Evolutionary conservation across 1,140 invertebrate species (phyloP), one percentile per base, ranked within the genome.

Genomic region (Lucilia cuprina): DNA sequence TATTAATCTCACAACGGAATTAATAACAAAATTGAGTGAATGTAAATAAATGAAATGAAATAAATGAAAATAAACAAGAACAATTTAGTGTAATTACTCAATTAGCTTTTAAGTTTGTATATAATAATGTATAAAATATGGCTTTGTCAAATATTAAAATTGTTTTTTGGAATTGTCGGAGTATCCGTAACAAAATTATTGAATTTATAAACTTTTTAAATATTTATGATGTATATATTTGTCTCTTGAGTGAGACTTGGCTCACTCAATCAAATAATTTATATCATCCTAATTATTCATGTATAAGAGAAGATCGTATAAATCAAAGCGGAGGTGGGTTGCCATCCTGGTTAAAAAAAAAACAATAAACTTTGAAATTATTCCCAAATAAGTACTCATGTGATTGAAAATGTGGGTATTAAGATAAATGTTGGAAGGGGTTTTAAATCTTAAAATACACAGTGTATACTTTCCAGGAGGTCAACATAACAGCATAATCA

Each of bases 51-150:
- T n/a, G n/a, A n/a, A n/a, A n/a, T n/a, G n/a, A n/a, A n/a, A n/a
- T n/a, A n/a, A n/a, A n/a, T n/a, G n/a, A n/a, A n/a, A 25, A n/a
- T 34, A 80, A 49, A 80, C 14, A 80, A 41, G 77, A 80, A 19
- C 77, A 80, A 80, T 80, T 80, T 80, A 17, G 21, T 47, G 77
- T 80, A 14, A 80, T 80, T 14, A 49, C 77, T n/a, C 30, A 80
- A 80, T 80, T 80, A 80, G 77, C 77, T n/a, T n/a, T 80, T 80
- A 80, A 80, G 21, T 80, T 47, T 80, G 34, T 80, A 14, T 80
- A 80, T 19, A 47, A 17, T 49, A 80, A 80, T 9, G 17, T 9
- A 50, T 80, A 47, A 47, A 14, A 41, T 5, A 80, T 47, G 12
- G 9, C 10, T 2, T n/a, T 49, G 14, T n/a, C 34, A 47, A 17